These are phyloP conservation scores for Xenopus borealis DNA, from an alignment of 2,113 vertebrate genomes.

Conservation along the genomic window DNA sequence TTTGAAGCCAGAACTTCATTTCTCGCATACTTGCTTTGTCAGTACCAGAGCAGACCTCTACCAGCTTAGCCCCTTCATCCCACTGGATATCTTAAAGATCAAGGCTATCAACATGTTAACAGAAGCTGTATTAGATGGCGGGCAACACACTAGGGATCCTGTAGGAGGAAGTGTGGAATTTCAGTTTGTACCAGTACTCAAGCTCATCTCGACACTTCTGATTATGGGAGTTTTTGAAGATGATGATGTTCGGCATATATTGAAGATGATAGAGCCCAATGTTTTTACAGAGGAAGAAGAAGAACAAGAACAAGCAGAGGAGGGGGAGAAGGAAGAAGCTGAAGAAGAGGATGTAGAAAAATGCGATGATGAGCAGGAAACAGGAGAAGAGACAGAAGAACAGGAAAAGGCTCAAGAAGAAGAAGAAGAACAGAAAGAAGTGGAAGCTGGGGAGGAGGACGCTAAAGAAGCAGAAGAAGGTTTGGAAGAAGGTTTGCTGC, in stretches of 20 bases:
- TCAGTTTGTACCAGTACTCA: conserved; percentile 88
- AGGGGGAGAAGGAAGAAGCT: conserved; percentile 56
- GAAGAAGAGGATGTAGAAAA: conserved; percentile 66
- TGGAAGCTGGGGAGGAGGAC: conserved; percentile 56
- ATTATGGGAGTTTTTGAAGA: conserved; percentile 88
- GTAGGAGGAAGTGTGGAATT: conserved; percentile 92
- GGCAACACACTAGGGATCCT: conserved; percentile 86
- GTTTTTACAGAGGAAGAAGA: conserved; percentile 73
- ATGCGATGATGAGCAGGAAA: conserved; percentile 57
- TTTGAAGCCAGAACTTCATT: conserved; percentile 81
- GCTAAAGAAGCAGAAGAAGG: conserved; percentile 66
- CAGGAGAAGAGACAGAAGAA: conserved; percentile 60
- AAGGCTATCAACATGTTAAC: conserved; percentile 84
- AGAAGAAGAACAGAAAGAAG: conserved; percentile 61
- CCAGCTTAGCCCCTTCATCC: conserved; percentile 78
- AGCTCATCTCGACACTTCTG: conserved; percentile 86
- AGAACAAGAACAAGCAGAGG: conserved; percentile 48
- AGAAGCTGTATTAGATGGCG: conserved; percentile 85
- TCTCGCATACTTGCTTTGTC: conserved; percentile 79
- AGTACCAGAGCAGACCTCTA: conserved; percentile 67
- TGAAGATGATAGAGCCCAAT: conserved; percentile 90
- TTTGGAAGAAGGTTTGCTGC: conserved; percentile 81
- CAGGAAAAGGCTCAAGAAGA: conserved; percentile 58
- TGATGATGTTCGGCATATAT: conserved; percentile 77
- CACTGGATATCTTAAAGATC: conserved; percentile 76